These are phyloP conservation scores for Drosophila prostipennis DNA, from an alignment of 2,888 invertebrate species.

Conservation along the genomic window DNA sequence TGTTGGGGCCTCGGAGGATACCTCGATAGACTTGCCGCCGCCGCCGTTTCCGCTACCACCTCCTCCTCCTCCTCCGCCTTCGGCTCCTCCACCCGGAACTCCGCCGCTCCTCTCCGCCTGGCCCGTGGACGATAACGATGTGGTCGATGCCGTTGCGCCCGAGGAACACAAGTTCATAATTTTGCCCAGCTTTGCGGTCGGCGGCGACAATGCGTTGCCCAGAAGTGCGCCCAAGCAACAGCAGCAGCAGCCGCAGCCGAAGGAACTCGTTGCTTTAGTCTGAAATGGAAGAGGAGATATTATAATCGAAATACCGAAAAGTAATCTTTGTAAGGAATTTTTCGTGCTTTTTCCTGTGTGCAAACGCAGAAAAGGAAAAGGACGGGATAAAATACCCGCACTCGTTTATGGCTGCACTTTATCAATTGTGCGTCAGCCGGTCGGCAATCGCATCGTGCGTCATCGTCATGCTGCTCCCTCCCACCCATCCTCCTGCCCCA, in stretches of 20 bases:
- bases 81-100: constrained; percentile 49
- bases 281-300: constrained; percentile 17
- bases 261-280: constrained; percentile 63
- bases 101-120: constrained; percentile 66
- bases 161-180: constrained; percentile 85
- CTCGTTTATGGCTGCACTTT: constrained; percentile 60
- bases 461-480: constrained; percentile 47
- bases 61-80: constrained; percentile 70
- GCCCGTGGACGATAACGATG: constrained; percentile 79
- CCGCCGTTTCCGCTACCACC: constrained; percentile 49
- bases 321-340: background rate
- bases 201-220: constrained; percentile 81
- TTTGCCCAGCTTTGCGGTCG: constrained; percentile 82
- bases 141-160: constrained; percentile 82
- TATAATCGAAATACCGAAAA: background rate
- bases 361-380: constrained; percentile 8
- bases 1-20: constrained; percentile 51
- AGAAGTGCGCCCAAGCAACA: constrained; percentile 70
- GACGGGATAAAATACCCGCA: constrained; percentile 26
- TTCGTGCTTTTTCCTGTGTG: constrained; percentile 3
- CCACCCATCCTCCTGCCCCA: constrained; percentile 18
- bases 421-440: constrained; percentile 64
- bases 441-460: constrained; percentile 52
- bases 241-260: constrained; percentile 59
- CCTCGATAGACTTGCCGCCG: constrained; percentile 50